Base-by-base conservation (phyloP, 2,113 vertebrate genomes). In the Pitta sordida region DNA sequence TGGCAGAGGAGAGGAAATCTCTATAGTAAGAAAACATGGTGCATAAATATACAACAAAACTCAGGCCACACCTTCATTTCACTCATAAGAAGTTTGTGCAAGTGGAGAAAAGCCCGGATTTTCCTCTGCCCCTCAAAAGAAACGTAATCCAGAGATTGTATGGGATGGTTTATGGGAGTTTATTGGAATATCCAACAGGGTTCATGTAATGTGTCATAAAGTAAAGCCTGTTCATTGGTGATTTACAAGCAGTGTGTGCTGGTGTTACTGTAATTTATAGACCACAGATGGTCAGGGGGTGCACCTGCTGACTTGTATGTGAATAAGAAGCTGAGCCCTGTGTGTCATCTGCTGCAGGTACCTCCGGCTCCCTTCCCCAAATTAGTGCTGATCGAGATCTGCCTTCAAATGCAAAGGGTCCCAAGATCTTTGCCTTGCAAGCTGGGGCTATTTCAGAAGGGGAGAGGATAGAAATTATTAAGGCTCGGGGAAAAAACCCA, bases 171-270 rank as follows among this genome's bases (percentile, higher is more conserved):
- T 97, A 98, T 97, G 95, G 87, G 93, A 97, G 96, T 97, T 98
- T 98, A 98, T 98, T 98, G 97, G 98, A 98, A 97, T 98, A 98
- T 98, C 97, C 97, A 98, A 96, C 97, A 98, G 97, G 94, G 97
- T 98, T 98, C 98, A 97, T 97, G 98, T 96, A 94, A 94, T 97
- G 96, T 98, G 97, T 98, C 98, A 97, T 96, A 97, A 98, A 98
- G 97, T 97, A 98, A 98, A 96, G 96, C 96, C 98, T 97, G 98
- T 97, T 98, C 96, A 9, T 83, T 76, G 86, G 97, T 98, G 98
- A 98, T 98, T 98, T 98, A 98, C 97, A 98, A 97, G 97, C 97
- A 91, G 85, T 97, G 93, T 98, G 98, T 98, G 98, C 96, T 4
- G 37, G 97, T 94, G 92, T 96, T 98, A 96, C 97, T 96, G 97